phyloP scores from a whole-genome alignment of 2,888 invertebrate species.

The Dastarcus helophoroides region DNA sequence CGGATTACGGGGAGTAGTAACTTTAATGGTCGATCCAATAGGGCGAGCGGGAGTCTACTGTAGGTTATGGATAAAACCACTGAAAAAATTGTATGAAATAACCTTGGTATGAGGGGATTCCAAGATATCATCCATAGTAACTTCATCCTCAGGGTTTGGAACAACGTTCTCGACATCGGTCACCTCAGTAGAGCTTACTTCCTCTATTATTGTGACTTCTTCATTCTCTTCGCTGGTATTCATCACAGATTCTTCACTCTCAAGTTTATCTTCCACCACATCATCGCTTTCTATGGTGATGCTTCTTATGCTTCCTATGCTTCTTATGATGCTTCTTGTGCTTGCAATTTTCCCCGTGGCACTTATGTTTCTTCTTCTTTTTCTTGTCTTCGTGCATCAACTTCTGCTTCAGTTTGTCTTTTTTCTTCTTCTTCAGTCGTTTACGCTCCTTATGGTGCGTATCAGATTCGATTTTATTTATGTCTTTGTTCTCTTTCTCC shows the following conservation, averaged over 20 bases:
- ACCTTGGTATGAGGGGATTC: conserved; percentile 15
- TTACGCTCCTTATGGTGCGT: conserved; percentile 48
- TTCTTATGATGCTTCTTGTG: conserved; percentile 66
- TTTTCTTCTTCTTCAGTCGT: conserved; percentile 56
- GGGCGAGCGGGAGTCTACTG: too few species aligned
- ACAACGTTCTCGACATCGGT: conserved; percentile 17
- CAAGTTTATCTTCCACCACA: conserved; percentile 35
- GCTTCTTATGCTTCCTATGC: conserved; percentile 67
- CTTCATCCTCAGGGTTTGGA: conserved; percentile 31
- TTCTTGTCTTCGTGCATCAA: conserved; percentile 42
- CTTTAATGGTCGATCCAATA: too few species aligned
- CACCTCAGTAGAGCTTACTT: conserved; percentile 33
- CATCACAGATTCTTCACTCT: conserved; percentile 10
- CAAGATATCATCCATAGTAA: conserved; percentile 32
- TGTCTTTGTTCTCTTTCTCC: conserved; percentile 26
- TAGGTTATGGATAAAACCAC: too few species aligned
- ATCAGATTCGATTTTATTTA: conserved; percentile 29
- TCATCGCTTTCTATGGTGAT: conserved; percentile 47
- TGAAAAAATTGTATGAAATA: too few species aligned
- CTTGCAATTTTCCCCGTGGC: conserved; percentile 57
- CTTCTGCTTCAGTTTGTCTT: conserved; percentile 48
- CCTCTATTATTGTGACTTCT: conserved; percentile 24
- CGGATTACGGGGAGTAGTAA: too few species aligned
- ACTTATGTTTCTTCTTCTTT: conserved; percentile 59
- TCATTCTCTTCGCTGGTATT: conserved; percentile 15